A percentile compares a stretch with the other conserved stretches of the same genome.
Conservation (phyloP, 2,888 invertebrate species). For the Gortyna flavago region DNA sequence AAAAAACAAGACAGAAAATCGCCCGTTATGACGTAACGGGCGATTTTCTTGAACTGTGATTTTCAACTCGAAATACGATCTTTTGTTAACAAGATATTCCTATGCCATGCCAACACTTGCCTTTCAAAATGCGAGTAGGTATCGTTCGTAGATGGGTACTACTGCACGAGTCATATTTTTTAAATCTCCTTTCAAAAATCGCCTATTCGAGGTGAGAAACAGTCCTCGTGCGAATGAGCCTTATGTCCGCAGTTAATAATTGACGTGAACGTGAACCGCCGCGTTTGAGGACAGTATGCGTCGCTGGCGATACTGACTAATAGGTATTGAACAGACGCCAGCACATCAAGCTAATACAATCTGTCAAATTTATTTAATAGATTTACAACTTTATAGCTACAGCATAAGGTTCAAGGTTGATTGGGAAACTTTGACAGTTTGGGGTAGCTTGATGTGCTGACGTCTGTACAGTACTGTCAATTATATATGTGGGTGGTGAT, state of each 20-base stretch:
- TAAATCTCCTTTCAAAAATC: neutral
- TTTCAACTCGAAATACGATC: neutral
- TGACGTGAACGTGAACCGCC: conserved; percentile 36
- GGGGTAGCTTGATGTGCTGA: too few relatives aligned
- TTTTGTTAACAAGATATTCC: neutral
- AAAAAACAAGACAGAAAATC: too few relatives aligned
- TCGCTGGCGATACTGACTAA: conserved; percentile 4
- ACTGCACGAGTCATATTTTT: too few relatives aligned
- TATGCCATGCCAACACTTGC: neutral
- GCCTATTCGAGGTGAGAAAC: neutral
- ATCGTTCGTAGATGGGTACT: neutral
- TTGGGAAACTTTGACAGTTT: too few relatives aligned
- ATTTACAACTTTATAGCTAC: too few relatives aligned
- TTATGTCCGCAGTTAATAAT: conserved; percentile 7
- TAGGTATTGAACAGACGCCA: too few relatives aligned
- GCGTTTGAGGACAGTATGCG: conserved; percentile 28
- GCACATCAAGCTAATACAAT: too few relatives aligned
- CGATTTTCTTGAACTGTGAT: neutral
- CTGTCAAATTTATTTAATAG: too few relatives aligned
- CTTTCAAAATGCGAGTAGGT: neutral
- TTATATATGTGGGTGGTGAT: neutral
- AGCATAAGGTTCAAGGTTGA: too few relatives aligned
- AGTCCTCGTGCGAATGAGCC: neutral
- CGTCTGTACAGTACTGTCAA: too few relatives aligned
- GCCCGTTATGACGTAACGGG: neutral